Percentiles rank a stretch among this genome's conserved stretches.
Conservation (phyloP, 2,113 vertebrate genomes). For the Psilopogon haemacephalus region DNA sequence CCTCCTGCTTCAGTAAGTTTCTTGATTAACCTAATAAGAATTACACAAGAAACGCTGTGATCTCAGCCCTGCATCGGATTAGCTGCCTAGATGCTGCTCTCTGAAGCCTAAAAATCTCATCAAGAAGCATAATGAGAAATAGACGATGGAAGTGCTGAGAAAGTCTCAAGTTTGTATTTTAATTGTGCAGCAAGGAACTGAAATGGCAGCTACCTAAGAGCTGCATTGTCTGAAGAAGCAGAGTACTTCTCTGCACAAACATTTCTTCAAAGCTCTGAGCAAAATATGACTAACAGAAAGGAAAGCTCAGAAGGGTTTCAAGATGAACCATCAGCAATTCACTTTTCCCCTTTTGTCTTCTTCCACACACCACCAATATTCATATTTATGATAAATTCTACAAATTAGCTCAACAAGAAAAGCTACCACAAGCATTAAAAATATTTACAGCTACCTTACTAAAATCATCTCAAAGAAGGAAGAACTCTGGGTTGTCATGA, state of each 20-base stretch:
- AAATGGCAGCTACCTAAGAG: conserved; percentile 39
- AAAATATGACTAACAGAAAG: background rate
- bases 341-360: background rate
- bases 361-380: background rate
- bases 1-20: conserved; percentile 71
- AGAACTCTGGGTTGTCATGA: background rate
- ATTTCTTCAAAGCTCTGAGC: background rate
- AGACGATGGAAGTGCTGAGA: conserved; percentile 4
- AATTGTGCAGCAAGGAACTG: conserved; percentile 31
- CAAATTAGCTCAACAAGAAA: background rate
- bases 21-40: conserved; percentile 71
- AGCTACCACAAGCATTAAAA: background rate
- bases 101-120: conserved; percentile 54
- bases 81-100: conserved; percentile 37
- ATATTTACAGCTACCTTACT: background rate
- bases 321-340: background rate
- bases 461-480: background rate
- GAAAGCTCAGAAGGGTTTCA: background rate
- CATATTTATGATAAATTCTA: background rate
- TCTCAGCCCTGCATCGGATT: conserved; percentile 61
- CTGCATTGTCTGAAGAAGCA: background rate
- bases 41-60: conserved; percentile 54
- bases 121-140: conserved; percentile 59
- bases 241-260: background rate
- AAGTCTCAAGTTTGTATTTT: conserved; percentile 38